These are phyloP conservation scores for Heliconius erato DNA, from an alignment of 2,888 invertebrate genomes.

Conservation along the genomic window DNA sequence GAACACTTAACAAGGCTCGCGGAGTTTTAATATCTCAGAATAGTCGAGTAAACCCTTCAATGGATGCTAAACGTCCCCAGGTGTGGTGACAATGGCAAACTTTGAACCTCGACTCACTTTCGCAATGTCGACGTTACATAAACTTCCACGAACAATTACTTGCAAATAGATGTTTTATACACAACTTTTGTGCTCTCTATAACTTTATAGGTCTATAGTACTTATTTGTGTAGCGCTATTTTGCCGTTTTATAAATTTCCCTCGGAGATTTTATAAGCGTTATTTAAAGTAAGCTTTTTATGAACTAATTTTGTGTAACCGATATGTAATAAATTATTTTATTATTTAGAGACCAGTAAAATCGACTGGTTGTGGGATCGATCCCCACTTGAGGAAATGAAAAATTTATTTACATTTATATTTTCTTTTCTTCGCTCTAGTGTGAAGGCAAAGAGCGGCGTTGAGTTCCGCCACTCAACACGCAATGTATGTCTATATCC, in stretches of 20 bases:
- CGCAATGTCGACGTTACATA: constrained; percentile 1
- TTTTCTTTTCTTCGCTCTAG: too few species aligned
- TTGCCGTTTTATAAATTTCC: constrained; percentile 19
- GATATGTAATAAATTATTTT: not conserved
- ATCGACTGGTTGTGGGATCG: too few species aligned
- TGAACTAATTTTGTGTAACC: not conserved
- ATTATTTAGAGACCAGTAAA: too few species aligned
- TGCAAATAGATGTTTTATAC: constrained; percentile 3
- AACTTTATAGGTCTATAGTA: constrained; percentile 8
- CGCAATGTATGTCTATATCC: too few species aligned
- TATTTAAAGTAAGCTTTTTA: constrained; percentile 13
- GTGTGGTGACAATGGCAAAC: constrained; percentile 59
- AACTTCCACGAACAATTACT: constrained; percentile 24
- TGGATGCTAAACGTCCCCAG: constrained; percentile 80
- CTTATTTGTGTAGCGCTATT: constrained; percentile 15
- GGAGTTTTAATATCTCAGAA: constrained; percentile 58
- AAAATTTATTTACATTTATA: too few species aligned
- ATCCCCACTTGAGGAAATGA: too few species aligned
- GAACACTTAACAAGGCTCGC: constrained; percentile 46
- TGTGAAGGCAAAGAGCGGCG: too few species aligned
- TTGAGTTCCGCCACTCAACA: too few species aligned
- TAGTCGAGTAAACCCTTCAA: constrained; percentile 71
- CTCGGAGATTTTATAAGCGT: not conserved
- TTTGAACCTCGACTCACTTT: constrained; percentile 10
- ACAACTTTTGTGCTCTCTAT: not conserved